Evolutionary conservation across 2,888 invertebrate genomes (phyloP), one percentile per base, ranked within the genome.

Genomic region (Temnothorax rugatulus): DNA sequence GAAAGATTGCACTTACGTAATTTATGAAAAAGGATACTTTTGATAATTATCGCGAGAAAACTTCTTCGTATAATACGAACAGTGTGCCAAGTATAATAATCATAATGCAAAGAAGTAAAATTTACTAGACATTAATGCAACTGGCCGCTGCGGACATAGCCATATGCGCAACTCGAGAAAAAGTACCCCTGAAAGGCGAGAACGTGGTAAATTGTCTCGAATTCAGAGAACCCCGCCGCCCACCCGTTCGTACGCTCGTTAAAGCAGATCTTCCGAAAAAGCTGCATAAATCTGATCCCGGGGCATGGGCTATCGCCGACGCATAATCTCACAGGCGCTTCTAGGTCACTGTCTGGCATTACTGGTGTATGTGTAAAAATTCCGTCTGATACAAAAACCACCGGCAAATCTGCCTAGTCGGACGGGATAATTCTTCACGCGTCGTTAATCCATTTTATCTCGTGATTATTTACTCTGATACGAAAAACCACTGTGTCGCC

Each of bases 311-410:
- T 88, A 88, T 88, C 87, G 77, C 87, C 73, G 76, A 52, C 81
- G 76, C 76, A 77, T 85, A 84, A 88, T 88, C 85, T 83, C 85
- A 44, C 83, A 54, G 59, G 9, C 83, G 81, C 77, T 87, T 87
- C 74, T 88, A 77, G 88, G 87, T 88, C 87, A 88, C 73, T 83
- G 76, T 87, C 81, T 77, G 77, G 68, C 63, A 68, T 44, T 54
- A 85, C 52, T 29, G 29, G 69, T 77, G 21, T 34, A 15, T 21
- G 41, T 21, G 68, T 25, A 74, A 64, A 83, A 83, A 68, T 21
- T 68, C 4, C 15, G 9, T 15, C 9, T 29, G 59, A 57, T 79
- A 25, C 50, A 83, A 83, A 83, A 83, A 77, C 34, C 41, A 38
- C 4, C n/a, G 47, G 34, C 21, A 68, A 41, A 59, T 68, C 50